Conservation (phyloP, 2,888 invertebrate species). For the Cephalotes varians region DNA sequence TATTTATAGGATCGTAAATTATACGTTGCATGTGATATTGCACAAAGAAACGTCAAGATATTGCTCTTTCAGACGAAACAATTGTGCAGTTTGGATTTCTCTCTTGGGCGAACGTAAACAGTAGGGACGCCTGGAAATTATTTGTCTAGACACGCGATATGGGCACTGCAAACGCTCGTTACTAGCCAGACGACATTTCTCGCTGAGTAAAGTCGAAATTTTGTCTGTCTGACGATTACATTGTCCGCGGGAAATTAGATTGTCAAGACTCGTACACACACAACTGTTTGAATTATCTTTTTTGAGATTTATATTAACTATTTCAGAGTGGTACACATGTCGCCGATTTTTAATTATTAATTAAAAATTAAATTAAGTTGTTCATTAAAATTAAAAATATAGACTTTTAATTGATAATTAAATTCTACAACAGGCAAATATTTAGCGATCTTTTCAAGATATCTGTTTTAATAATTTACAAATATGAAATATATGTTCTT, state of each 20-base stretch:
- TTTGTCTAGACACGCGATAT: constrained; percentile 46
- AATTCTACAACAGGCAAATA: background rate
- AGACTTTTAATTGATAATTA: background rate
- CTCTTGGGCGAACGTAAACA: background rate
- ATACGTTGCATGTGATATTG: background rate
- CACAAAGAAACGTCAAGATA: background rate
- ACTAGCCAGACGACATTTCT: constrained; percentile 6
- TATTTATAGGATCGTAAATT: background rate
- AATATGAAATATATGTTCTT: background rate
- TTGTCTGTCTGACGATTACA: constrained; percentile 33
- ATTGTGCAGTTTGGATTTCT: constrained; percentile 12
- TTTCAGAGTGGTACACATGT: background rate
- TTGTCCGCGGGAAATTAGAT: constrained; percentile 40
- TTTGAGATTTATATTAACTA: background rate
- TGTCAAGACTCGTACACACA: background rate
- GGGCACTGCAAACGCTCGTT: background rate
- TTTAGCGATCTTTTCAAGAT: background rate
- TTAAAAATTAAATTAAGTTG: background rate
- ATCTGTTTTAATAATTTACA: background rate
- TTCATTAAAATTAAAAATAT: background rate
- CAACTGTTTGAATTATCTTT: background rate
- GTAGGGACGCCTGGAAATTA: constrained; percentile 21
- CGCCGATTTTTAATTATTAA: background rate
- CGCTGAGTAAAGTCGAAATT: constrained; percentile 10
- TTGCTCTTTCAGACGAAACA: background rate